Base-by-base conservation (phyloP, 2,888 invertebrate genomes). In the Chaetoderma sp. region DNA sequence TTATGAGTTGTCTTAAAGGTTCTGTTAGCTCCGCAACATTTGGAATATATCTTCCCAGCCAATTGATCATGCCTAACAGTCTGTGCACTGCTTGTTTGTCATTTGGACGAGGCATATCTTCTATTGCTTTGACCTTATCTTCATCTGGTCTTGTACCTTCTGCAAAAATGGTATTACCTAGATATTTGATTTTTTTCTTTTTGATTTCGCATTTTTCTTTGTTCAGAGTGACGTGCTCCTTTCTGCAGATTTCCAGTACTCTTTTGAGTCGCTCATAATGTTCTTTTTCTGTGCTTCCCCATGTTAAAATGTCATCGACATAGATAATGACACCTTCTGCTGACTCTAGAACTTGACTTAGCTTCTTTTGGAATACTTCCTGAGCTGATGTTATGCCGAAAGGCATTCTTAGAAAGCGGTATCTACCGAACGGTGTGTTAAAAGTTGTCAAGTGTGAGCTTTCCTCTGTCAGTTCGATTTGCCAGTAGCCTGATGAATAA, bases 401-500 rank as follows among this genome's bases (percentile, higher is more conserved):
- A 3, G 44, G 27, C 52, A 27, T 4, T 21, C 52, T 21, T 21
- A 3, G 32, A 33, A 52, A 52, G 10, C 30, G 23, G 30, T 52
- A 52, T 2, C 28, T 16, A 2, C 59, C 45, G 36, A 59, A 59
- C 16, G 65, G 65, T 6, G 63, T 47, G 28, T 60, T 52, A 45
- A 65, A 65, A 28, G 66, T 45, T 2, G 62, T 58, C 18, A 63
- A 54, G 8, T 27, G 33, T 21, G 45, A 47, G 8, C 55, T 55
- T 8, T 42, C 45, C n/a, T 55, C 39, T 23, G 45, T 50, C 21
- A 67, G 50, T 16, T 45, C 21, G 1, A 71, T 36, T 30, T 54
- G 50, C 70, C 71, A 70, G 30, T 63, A 71, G 10, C 68, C 71
- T 30, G 42, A 30, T 63, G 62, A 62, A 8, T 65, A 65, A 42